Base-by-base conservation (phyloP, 2,888 invertebrate species). In the Cantharis rustica region DNA sequence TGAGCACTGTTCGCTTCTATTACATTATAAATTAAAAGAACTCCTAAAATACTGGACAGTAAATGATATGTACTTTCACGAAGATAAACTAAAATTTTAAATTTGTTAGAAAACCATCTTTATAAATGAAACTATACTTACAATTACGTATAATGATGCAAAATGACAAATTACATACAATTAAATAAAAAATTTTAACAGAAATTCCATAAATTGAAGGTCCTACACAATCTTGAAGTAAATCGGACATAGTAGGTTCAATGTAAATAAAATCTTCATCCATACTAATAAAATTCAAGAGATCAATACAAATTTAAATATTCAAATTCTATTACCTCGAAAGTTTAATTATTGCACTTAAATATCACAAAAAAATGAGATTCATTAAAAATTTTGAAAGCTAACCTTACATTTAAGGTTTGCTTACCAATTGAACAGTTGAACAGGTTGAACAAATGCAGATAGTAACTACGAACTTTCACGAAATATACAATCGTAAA, bases 81-180 rank as follows among this genome's bases (percentile, higher is more conserved):
- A 15, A 72, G 17, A 10, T 5, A 1, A 17, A 66, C 72, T 72
- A 47, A 16, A 72, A 72, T 64, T 20, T 66, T 63, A 16, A 15
- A 26, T 62, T 27, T 27, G 47, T 69, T 69, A 69, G 11, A 69
- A 61, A 10, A n/a, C 3, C 47, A 17, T 20, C 9, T 26, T 71
- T 16, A 62, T 20, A 66, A 16, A 73, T 26, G 20, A 61, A 47
- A 47, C n/a, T 68, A 13, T 64, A 74, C 63, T 71, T 76, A 81
- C 81, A 73, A 75, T 63, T 75, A 15, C 81, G 79, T 16, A 75
- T 77, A 10, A 75, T 61, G 10, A 81, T 11, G 76, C 79, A 78
- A 71, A 81, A 82, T 16, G 80, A 20, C 15, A 80, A 47, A 75
- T 80, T 81, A 16, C 80, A 73, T 16, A 76, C 23, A 13, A 81